Base-by-base conservation (phyloP, 2,888 invertebrate species). In the Psylliodes chrysocephalus region DNA sequence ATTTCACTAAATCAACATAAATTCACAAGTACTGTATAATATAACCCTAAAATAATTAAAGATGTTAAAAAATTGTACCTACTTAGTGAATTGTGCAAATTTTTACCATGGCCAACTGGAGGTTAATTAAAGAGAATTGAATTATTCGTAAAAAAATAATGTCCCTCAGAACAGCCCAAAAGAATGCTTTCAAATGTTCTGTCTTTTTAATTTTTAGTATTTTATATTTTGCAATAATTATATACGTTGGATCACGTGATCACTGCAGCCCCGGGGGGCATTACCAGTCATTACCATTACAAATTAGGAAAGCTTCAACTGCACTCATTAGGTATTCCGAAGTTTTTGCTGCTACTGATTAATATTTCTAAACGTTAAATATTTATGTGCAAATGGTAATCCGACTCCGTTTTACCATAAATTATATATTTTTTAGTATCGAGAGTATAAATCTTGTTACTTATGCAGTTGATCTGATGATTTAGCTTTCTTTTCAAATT, bases 401-500 rank as follows among this genome's bases (percentile, higher is more conserved):
- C 52, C 57, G 40, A 30, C 61, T 68, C 59, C 28, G 59, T 66
- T 67, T 70, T 65, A 68, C 61, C 68, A 69, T 69, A 70, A 70
- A 70, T 70, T 70, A 68, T 70, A 60, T 63, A 64, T 66, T 68
- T 70, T 70, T 68, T 68, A 63, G 51, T 57, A 55, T 64, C 33
- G 60, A 40, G 57, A 63, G 60, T 65, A 70, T 70, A 68, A 67
- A 64, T 68, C 67, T 62, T 59, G 63, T 64, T 64, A 56, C 57
- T 64, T 64, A 64, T 68, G 66, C 68, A 56, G 64, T 52, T 56
- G 63, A 57, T 67, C 65, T 56, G 69, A 67, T 63, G 69, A 60
- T 54, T 64, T 60, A 64, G 66, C 66, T 70, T 70, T 70, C 70
- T 70, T 67, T 67, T 63, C 64, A 59, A 66, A 68, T 70, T 68